Base-by-base conservation (phyloP, 2,797 vertebrate species). In the Cossypha heuglini region DNA sequence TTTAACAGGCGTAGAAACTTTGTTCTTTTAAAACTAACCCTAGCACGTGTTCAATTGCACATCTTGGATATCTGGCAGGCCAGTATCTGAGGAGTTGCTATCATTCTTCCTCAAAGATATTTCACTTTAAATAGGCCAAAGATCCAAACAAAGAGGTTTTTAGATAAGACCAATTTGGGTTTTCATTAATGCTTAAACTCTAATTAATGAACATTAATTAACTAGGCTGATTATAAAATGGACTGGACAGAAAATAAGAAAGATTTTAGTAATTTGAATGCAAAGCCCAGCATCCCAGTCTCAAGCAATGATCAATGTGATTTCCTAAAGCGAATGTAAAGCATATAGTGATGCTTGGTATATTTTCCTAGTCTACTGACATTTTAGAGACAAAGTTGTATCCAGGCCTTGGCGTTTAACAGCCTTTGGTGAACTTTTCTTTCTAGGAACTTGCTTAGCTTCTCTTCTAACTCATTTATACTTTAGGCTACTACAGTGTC, bases 1-100 rank as follows among this genome's bases (percentile, higher is more conserved):
- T 92, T 94, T 93, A 94, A 64, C 67, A 76, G 63, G 37, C 64
- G n/a, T 43, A 31, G 81, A 75, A 93, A 90, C 38, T 76, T 82
- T 24, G 26, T 54, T 80, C 22, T 81, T 87, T 83, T 77, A 46
- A 78, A 85, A 71, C 46, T 40, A 22, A 14, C 29, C 29, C 25
- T 90, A 58, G 21, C 52, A 54, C 1, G 6, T 42, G 38, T 49
- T 75, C 35, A 40, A 4, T n/a, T 49, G 52, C 51, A 63, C 8
- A 54, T 46, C 29, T 54, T 87, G 45, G 48, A 5, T 75, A 83
- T 51, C 40, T 69, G 26, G 7, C 57, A 94, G 49, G 5, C 11
- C 54, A 80, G 6, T 61, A 38, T 52, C 45, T 51, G 22, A 76
- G 49, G n/a, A 64, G 24, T 18, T 67, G 38, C 17, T 55, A 38